Evolutionary conservation across 2,113 vertebrate genomes (phyloP).

Genomic region (Arenaria interpres): DNA sequence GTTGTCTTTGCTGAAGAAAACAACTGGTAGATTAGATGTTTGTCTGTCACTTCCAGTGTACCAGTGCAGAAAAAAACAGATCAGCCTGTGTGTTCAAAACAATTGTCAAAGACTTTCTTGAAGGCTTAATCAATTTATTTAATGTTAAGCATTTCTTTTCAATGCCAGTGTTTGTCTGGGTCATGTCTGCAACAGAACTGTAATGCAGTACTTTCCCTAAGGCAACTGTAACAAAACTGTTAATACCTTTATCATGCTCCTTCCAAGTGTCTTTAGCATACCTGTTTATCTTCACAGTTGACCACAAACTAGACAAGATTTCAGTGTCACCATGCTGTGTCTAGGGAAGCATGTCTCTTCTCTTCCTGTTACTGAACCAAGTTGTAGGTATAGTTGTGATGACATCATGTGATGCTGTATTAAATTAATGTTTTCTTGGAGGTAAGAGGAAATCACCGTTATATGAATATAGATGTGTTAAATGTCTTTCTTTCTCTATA

Average conservation of each 20-base stretch:
- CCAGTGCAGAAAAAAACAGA: neutral
- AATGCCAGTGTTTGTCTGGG: neutral
- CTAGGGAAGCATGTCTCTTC: neutral
- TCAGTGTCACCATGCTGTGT: neutral
- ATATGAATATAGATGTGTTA: neutral
- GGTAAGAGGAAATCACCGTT: neutral
- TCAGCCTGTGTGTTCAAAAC: neutral
- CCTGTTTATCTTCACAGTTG: neutral
- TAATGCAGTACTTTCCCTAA: neutral
- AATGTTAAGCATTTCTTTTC: neutral
- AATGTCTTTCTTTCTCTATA: neutral
- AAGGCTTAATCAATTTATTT: neutral
- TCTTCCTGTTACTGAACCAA: neutral
- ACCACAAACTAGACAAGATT: neutral
- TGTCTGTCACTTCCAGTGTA: neutral
- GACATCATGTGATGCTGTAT: neutral
- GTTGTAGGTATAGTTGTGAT: neutral
- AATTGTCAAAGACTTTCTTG: neutral
- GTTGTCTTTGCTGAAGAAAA: neutral
- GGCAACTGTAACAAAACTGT: neutral
- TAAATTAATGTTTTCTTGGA: neutral
- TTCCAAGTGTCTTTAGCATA: neutral
- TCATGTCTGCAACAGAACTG: neutral
- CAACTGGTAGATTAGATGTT: neutral
- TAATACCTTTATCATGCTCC: neutral